phyloP scores from a whole-genome alignment of 2,797 vertebrate genomes.

The Babyrousa celebensis region DNA sequence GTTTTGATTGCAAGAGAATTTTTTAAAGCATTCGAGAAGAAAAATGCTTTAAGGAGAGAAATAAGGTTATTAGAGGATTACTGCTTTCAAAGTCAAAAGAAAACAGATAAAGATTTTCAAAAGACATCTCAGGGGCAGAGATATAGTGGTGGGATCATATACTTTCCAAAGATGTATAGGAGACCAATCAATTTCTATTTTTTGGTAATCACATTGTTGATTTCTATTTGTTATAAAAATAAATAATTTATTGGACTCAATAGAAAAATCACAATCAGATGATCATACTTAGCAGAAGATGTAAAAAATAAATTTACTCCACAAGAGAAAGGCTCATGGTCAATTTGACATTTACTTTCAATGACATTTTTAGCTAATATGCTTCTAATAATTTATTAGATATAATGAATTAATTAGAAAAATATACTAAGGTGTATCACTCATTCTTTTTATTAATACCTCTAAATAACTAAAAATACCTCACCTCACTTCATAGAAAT shows the following conservation, averaged over 20 bases:
- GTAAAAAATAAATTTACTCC: not conserved
- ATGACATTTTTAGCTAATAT: not conserved
- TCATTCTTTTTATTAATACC: not conserved
- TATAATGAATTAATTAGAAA: not conserved
- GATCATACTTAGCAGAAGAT: constrained; percentile 2
- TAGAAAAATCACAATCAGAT: not conserved
- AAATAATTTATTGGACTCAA: not conserved
- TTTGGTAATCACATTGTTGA: not conserved
- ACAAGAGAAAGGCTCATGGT: not conserved
- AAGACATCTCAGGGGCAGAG: not conserved
- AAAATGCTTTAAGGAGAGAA: constrained; percentile 29
- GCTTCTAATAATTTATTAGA: not conserved
- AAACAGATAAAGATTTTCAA: not conserved
- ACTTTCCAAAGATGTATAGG: not conserved
- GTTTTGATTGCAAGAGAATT: constrained; percentile 66
- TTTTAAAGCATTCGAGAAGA: constrained; percentile 59
- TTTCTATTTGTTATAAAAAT: not conserved
- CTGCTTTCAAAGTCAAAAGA: not conserved
- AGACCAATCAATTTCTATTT: not conserved
- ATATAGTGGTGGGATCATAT: not conserved
- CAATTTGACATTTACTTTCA: not conserved
- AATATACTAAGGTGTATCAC: not conserved
- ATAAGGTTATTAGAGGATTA: not conserved
- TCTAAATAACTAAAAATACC: not conserved
- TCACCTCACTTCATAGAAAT: not conserved